Evolutionary conservation across 2,797 vertebrate genomes (phyloP), one percentile per base, ranked within the genome.

Genomic region (Trichosurus vulpecula): DNA sequence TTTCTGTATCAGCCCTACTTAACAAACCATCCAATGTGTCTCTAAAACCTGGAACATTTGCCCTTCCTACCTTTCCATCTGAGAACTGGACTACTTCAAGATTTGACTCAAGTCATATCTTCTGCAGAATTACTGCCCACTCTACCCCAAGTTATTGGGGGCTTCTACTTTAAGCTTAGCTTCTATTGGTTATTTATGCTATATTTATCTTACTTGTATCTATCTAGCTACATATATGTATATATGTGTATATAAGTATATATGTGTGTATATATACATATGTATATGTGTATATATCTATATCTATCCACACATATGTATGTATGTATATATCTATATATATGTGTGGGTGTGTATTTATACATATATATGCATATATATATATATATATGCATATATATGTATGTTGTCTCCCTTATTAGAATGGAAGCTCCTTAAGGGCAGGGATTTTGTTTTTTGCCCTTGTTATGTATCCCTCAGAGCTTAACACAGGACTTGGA

Each of bases 141-240:
- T 2, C n/a, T 4, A 47, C 16, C 19, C 19, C 16, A 0, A 81
- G 6, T n/a, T 81, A 0, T 25, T 47, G n/a, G n/a, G 19, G 0
- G 41, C 66, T 81, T 81, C 35, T n/a, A 19, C 19, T 81, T 41
- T 47, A 81, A 81, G 6, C 11, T 81, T 81, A 81, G 19, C n/a
- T 74, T 74, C 66, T 41, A 41, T 81, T 41, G 0, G 55, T 56
- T 29, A 56, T 56, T 56, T 61, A 35, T 61, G 11, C 58, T 61
- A 58, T 35, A 61, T 61, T 61, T 61, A 61, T 61, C 12, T 61
- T n/a, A n/a, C 35, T 22, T 81, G 30, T 30, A 14, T 66, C 31
- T n/a, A 14, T 35, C 31, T 35, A 35, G 35, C 58, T 61, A 66
- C 4, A 35, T n/a, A 1, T 35, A 66, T 16, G 14, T 6, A 66